A percentile compares a stretch with the other conserved stretches of the same genome.
Conservation (phyloP, 2,888 invertebrate species). For the Ametastegia equiseti region DNA sequence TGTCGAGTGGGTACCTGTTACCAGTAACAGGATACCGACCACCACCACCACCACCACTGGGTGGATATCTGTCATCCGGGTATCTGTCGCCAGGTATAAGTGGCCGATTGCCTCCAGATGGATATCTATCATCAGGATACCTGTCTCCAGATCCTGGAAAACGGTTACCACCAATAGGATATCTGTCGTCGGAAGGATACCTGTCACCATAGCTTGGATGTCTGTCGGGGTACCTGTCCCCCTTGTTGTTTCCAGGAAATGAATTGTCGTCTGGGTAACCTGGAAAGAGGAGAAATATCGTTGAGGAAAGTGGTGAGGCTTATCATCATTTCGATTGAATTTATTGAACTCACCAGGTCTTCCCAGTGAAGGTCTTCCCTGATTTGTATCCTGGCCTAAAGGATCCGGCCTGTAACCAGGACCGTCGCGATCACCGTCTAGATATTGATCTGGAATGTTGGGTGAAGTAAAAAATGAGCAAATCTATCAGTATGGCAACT, state of each 20-base stretch:
- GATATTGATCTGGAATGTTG: slow-evolving; percentile 70
- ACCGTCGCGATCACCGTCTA: slow-evolving; percentile 72
- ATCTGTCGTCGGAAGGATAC: slow-evolving; percentile 74
- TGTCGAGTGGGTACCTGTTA: slow-evolving; percentile 51
- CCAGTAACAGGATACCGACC: neutral
- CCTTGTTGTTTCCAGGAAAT: slow-evolving; percentile 60
- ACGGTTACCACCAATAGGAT: slow-evolving; percentile 71
- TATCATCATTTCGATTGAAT: too few species aligned
- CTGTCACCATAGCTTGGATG: slow-evolving; percentile 61
- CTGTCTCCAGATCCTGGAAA: slow-evolving; percentile 69
- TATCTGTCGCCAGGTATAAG: slow-evolving; percentile 77
- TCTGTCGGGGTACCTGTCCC: slow-evolving; percentile 59
- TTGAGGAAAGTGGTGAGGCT: neutral
- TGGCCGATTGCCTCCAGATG: slow-evolving; percentile 73
- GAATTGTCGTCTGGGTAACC: slow-evolving; percentile 69
- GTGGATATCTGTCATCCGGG: slow-evolving; percentile 74
- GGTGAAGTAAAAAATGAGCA: neutral
- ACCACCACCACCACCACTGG: slow-evolving; percentile 71
- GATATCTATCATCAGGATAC: slow-evolving; percentile 76
- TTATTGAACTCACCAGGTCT: slow-evolving; percentile 68
- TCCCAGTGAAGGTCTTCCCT: slow-evolving; percentile 74
- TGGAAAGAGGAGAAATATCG: slow-evolving; percentile 48
- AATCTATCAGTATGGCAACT: too few species aligned
- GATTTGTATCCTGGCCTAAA: slow-evolving; percentile 76
- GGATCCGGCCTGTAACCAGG: slow-evolving; percentile 75